phyloP scores from a whole-genome alignment of 2,797 vertebrate genomes.

The Eulemur coronatus region DNA sequence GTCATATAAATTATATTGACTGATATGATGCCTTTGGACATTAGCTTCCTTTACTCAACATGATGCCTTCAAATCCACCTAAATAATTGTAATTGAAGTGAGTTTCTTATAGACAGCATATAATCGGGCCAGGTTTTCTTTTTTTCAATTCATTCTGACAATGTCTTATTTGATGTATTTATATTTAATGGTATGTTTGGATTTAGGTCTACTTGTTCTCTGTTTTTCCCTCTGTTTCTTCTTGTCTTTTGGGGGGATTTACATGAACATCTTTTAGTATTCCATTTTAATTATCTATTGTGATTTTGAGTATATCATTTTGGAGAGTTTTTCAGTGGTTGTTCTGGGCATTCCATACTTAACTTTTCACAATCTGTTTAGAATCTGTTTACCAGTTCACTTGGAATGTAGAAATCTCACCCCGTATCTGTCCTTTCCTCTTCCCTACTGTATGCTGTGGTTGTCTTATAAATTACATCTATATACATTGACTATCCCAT shows the following conservation, averaged over 20 bases:
- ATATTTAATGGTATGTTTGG: neutral
- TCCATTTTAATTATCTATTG: neutral
- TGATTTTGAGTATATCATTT: neutral
- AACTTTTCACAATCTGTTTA: neutral
- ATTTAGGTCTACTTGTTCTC: neutral
- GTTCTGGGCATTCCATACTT: neutral
- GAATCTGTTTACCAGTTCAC: neutral
- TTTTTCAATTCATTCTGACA: neutral
- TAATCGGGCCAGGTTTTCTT: neutral
- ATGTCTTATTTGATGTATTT: neutral
- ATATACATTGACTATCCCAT: accelerated
- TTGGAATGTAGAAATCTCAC: too few relatives aligned
- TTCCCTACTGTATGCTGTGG: neutral
- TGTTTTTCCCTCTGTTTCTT: neutral
- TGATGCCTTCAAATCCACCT: neutral
- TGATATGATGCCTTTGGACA: neutral
- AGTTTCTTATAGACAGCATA: neutral
- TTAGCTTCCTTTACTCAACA: neutral
- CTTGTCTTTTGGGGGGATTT: neutral
- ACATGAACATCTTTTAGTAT: neutral
- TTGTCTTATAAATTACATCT: neutral
- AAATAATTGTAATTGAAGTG: neutral
- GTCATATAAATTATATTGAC: neutral
- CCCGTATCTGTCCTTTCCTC: neutral
- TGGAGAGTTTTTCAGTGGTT: neutral